Evolutionary conservation across 2,888 invertebrate genomes (phyloP).

Genomic region (Drosophila paracracens): DNA sequence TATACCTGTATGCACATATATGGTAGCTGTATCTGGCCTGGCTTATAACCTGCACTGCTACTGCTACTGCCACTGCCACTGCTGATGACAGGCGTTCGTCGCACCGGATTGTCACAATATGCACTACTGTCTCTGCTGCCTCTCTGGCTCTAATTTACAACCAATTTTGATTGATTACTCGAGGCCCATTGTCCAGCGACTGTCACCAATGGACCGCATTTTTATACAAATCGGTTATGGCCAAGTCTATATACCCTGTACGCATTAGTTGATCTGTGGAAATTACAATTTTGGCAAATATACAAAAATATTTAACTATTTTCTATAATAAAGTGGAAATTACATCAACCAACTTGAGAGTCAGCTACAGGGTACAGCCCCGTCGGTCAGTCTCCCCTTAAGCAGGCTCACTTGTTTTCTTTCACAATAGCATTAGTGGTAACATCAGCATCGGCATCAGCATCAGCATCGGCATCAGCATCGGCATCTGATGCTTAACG

Average conservation of each 20-base stretch:
- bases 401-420: background rate
- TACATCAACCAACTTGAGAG: no score
- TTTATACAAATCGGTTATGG: constrained; percentile 34
- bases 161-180: constrained; percentile 83
- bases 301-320: background rate
- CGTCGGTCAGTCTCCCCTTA: background rate
- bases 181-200: constrained; percentile 30
- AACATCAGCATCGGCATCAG: background rate
- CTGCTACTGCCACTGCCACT: background rate
- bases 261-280: background rate
- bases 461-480: background rate
- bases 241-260: constrained; percentile 29
- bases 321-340: background rate
- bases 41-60: background rate
- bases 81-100: background rate
- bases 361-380: background rate
- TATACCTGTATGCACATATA: background rate
- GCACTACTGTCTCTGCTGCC: constrained; percentile 20
- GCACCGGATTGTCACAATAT: constrained; percentile 2
- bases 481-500: constrained; percentile 2
- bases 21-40: background rate
- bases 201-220: constrained; percentile 42
- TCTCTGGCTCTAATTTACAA: constrained; percentile 73
- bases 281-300: background rate
- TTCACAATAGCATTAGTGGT: background rate